Base-by-base conservation (phyloP, 2,888 invertebrate species). In the Panorpa germanica region DNA sequence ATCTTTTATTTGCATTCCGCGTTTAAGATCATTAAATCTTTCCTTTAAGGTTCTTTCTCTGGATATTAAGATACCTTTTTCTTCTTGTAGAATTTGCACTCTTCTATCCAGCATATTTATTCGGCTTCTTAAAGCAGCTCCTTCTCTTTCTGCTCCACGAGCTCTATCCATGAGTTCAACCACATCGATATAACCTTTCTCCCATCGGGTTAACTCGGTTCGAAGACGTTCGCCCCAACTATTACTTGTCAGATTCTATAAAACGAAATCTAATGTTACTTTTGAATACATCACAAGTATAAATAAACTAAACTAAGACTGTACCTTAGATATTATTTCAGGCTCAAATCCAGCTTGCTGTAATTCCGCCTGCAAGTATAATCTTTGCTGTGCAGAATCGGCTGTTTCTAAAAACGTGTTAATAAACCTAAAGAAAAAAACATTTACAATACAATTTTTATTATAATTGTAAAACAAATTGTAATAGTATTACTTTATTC, bases 281-380 rank as follows among this genome's bases (percentile, higher is more conserved):
- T 27, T 5, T 6, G 5, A 19, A 12, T 12, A 25, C 9, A 6
- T 18, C 11, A 10, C 12, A 16, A 17, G 9, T 19, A 9, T 21
- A 25, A 26, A 21, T 8, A 15, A 14, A n/a, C 8, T 19, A 26
- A 17, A 8, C 8, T 8, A 18, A 23, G 11, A 4, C 27, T 35
- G 38, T 39, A 60, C 59, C 49, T 61, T 60, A 21, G 54, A 50
- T 34, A 65, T 44, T 14, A 51, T 52, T 12, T 48, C 44, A 3
- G 58, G 50, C 34, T 78, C 77, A 40, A 81, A 71, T 7, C 81
- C 81, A 31, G 82, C 81, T 49, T 83, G 80, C 42, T 75, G 76
- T 37, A 83, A 49, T 50, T 81, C 82, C 1, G 81, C 82, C 55
- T 85, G 86, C 29, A 86, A 69, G 48, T 86, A 85, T 7, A 88